Conservation (phyloP, 2,888 invertebrate genomes). For the Perizoma flavofasciatum region DNA sequence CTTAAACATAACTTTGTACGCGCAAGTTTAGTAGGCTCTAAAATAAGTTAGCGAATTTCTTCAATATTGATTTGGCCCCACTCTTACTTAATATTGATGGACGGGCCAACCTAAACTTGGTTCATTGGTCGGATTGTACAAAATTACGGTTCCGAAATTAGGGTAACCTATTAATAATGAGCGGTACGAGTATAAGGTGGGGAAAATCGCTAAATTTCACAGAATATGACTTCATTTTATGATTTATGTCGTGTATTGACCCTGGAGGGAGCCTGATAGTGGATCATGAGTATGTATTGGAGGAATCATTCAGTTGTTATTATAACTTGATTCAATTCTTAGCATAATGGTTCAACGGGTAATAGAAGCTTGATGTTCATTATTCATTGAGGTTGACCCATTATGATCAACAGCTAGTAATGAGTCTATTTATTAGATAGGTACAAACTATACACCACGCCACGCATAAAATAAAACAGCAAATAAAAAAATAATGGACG, state of each 20-base stretch:
- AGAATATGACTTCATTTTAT: slow-evolving; percentile 1
- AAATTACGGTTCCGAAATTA: slow-evolving; percentile 15
- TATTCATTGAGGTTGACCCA: no score
- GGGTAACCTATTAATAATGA: slow-evolving; percentile 13
- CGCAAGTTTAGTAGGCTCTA: not conserved
- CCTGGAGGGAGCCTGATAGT: not conserved
- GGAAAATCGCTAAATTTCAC: not conserved
- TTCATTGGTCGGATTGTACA: slow-evolving; percentile 10
- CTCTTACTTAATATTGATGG: slow-evolving; percentile 19
- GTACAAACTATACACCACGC: no score
- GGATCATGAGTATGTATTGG: no score
- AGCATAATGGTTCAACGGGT: no score
- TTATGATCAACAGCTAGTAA: no score
- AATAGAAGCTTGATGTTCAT: no score
- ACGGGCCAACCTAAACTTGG: slow-evolving; percentile 17
- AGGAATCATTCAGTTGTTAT: no score
- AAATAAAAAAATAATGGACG: no score
- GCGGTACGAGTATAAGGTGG: not conserved
- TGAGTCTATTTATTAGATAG: no score
- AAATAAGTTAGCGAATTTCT: not conserved
- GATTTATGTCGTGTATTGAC: not conserved
- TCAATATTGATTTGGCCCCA: slow-evolving; percentile 13
- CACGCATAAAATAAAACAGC: no score
- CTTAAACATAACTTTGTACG: no score
- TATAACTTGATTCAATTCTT: no score